A percentile compares a stretch with the other conserved stretches of the same genome.
Conservation (phyloP, 2,797 vertebrate species). For the Thunnus albacares region DNA sequence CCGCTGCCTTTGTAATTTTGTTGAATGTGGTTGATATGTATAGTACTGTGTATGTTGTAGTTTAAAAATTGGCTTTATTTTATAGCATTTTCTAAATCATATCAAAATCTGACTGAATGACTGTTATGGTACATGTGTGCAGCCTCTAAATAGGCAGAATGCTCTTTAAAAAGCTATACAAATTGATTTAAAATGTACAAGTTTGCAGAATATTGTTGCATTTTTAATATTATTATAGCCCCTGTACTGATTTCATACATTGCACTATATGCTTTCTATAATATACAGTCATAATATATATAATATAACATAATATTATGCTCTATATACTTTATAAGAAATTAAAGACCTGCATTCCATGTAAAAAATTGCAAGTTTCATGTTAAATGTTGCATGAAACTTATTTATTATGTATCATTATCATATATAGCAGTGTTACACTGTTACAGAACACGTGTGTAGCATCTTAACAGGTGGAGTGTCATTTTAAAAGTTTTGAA, state of each 20-base stretch:
- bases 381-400: not conserved
- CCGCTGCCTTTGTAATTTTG: not conserved
- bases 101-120: not conserved
- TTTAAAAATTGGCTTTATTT: not conserved
- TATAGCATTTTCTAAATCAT: not conserved
- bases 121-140: too few species aligned
- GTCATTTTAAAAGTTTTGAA: too few species aligned
- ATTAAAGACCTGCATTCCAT: not conserved
- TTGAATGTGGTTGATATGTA: slow-evolving; percentile 18
- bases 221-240: not conserved
- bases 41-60: not conserved
- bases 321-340: not conserved
- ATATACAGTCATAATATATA: not conserved
- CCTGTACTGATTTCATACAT: not conserved
- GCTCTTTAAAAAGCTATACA: not conserved
- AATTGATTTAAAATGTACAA: not conserved
- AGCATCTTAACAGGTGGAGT: not conserved
- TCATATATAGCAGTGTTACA: not conserved
- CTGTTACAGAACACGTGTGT: not conserved
- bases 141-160: not conserved
- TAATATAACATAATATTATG: not conserved
- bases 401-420: not conserved
- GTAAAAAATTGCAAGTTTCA: not conserved
- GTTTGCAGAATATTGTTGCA: not conserved
- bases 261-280: not conserved